Conservation (phyloP, 2,797 vertebrate genomes). For the Iguana delicatissima region DNA sequence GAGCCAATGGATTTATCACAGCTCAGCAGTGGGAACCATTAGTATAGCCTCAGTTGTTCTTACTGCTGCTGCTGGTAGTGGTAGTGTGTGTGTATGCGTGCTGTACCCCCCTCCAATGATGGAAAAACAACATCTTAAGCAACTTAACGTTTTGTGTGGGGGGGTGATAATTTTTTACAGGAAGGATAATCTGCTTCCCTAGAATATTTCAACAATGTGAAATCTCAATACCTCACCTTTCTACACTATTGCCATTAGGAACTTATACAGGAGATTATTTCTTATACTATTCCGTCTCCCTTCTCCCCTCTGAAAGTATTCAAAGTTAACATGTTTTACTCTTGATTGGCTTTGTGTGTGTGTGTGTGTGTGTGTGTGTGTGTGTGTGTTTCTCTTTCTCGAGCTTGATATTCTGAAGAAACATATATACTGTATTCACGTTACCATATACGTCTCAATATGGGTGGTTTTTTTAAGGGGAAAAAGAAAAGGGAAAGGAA, state of each 20-base stretch:
- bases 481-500: slow-evolving; percentile 42
- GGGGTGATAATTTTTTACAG: background rate
- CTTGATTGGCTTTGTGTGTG: slow-evolving; percentile 23
- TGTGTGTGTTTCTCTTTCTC: slow-evolving; percentile 59
- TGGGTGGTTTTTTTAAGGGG: slow-evolving; percentile 59
- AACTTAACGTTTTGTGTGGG: background rate
- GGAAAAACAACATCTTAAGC: background rate
- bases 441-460: slow-evolving; percentile 83
- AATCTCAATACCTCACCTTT: slow-evolving; percentile 50
- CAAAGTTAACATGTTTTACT: slow-evolving; percentile 60
- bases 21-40: background rate
- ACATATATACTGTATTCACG: slow-evolving; percentile 69
- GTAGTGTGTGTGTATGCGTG: too few species aligned
- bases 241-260: slow-evolving; percentile 54
- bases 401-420: slow-evolving; percentile 68
- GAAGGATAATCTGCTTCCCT: background rate
- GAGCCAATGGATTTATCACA: background rate
- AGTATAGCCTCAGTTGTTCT: background rate
- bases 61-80: background rate
- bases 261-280: slow-evolving; percentile 72
- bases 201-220: slow-evolving; percentile 45
- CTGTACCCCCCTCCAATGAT: background rate
- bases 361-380: too few species aligned
- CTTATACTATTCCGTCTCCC: slow-evolving; percentile 54
- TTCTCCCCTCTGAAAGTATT: slow-evolving; percentile 66